Evolutionary conservation across 2,113 vertebrate genomes (phyloP).

Genomic region (Aviceda subcristata): DNA sequence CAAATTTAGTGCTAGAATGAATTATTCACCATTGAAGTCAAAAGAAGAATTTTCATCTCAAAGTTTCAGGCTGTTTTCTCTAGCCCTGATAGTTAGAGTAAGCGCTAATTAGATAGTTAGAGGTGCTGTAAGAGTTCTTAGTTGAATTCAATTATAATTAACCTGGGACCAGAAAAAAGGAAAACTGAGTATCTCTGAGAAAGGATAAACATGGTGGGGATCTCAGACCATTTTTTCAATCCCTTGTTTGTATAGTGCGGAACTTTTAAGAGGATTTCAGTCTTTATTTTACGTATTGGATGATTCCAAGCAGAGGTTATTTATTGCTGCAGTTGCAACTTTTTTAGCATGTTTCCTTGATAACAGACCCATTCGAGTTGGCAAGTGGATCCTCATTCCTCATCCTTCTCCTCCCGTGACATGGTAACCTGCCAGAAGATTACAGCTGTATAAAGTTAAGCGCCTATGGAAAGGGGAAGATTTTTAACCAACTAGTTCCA

Average conservation of each 20-base stretch:
- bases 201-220: background rate
- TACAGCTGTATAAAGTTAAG: background rate
- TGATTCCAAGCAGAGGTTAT: background rate
- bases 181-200: background rate
- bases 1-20: background rate
- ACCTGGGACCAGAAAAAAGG: background rate
- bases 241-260: background rate
- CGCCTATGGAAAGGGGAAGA: background rate
- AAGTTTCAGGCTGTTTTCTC: background rate
- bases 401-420: background rate
- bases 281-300: background rate
- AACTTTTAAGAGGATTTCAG: background rate
- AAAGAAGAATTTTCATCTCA: background rate
- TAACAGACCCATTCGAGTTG: background rate
- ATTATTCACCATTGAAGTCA: background rate
- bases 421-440: background rate
- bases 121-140: background rate
- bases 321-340: background rate
- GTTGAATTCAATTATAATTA: background rate
- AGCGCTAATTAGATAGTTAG: background rate
- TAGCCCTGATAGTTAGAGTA: background rate
- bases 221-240: background rate
- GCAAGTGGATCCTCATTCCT: background rate
- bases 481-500: background rate
- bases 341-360: background rate